Evolutionary conservation across 2,797 vertebrate genomes (phyloP).

Genomic region (Anniella stebbinsi): DNA sequence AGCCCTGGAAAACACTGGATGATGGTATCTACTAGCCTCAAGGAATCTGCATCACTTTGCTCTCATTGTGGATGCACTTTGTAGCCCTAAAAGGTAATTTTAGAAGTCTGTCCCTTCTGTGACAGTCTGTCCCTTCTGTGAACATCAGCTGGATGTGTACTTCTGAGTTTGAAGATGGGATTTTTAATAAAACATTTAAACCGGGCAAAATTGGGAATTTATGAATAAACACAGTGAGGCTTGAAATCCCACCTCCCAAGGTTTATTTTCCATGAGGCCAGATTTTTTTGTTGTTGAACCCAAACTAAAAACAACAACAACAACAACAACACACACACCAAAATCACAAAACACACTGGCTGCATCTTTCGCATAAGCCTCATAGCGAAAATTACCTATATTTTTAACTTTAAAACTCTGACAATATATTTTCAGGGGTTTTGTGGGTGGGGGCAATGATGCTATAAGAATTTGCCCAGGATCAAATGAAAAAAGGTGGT

Average conservation of each 20-base stretch:
- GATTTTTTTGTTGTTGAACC: slow-evolving; percentile 52
- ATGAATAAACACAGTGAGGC: slow-evolving; percentile 45
- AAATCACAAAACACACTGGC: slow-evolving; percentile 8
- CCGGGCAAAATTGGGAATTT: slow-evolving; percentile 50
- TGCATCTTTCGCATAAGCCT: slow-evolving; percentile 27
- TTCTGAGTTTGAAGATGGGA: slow-evolving; percentile 39
- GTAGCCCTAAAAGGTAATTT: slow-evolving; percentile 49
- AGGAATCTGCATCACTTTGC: slow-evolving; percentile 21
- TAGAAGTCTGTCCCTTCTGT: slow-evolving; percentile 49
- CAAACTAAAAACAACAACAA: no score
- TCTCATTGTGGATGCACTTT: slow-evolving; percentile 43
- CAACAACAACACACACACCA: no score
- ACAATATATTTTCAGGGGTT: not conserved
- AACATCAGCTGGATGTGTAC: slow-evolving; percentile 45
- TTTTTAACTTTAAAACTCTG: not conserved
- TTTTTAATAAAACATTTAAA: slow-evolving; percentile 62
- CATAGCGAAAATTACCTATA: slow-evolving; percentile 5
- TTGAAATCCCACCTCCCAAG: slow-evolving; percentile 56
- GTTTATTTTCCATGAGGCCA: slow-evolving; percentile 46
- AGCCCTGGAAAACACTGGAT: slow-evolving; percentile 50
- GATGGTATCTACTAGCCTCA: slow-evolving; percentile 50
- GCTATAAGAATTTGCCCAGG: not conserved
- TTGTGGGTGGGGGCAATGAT: not conserved
- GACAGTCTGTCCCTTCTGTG: slow-evolving; percentile 42
- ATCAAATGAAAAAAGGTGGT: not conserved